Conservation (phyloP, 1,140 invertebrate species). For the Habropoda laboriosa region DNA sequence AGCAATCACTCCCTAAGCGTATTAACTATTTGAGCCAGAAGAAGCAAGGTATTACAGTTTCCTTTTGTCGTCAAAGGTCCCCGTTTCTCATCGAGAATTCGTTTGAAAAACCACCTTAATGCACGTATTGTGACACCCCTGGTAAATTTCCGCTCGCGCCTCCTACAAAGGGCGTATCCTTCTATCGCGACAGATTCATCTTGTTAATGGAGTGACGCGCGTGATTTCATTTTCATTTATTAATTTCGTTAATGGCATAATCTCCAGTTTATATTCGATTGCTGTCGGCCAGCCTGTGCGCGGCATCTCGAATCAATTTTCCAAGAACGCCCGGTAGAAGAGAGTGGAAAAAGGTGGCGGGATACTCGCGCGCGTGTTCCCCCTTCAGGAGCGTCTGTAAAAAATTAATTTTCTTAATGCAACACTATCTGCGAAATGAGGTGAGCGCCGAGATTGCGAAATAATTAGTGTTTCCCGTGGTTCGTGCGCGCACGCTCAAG, state of each 20-base stretch:
- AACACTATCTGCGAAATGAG: constrained; percentile 65
- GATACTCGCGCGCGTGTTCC: neutral
- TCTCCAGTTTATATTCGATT: constrained; percentile 60
- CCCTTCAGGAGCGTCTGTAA: constrained; percentile 25
- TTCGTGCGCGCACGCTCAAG: constrained; percentile 21
- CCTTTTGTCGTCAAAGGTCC: too few relatives aligned
- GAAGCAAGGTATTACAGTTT: neutral
- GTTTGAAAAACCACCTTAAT: neutral
- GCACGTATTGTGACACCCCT: too few relatives aligned
- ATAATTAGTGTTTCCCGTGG: constrained; percentile 62
- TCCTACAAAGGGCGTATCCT: neutral
- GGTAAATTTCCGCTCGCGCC: neutral
- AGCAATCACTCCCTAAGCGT: neutral
- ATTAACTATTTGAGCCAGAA: neutral
- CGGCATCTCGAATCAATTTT: constrained; percentile 52
- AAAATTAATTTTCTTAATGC: constrained; percentile 69
- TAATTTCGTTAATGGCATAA: constrained; percentile 66
- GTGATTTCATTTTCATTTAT: constrained; percentile 63
- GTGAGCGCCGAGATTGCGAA: constrained; percentile 62
- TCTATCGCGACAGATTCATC: constrained; percentile 48
- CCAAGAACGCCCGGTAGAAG: neutral
- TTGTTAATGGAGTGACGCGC: constrained; percentile 53
- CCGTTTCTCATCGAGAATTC: neutral
- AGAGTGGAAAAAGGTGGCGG: neutral
- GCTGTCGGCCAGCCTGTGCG: constrained; percentile 21